Conservation (phyloP, 1,140 invertebrate genomes). For the Drosophila mayri region DNA sequence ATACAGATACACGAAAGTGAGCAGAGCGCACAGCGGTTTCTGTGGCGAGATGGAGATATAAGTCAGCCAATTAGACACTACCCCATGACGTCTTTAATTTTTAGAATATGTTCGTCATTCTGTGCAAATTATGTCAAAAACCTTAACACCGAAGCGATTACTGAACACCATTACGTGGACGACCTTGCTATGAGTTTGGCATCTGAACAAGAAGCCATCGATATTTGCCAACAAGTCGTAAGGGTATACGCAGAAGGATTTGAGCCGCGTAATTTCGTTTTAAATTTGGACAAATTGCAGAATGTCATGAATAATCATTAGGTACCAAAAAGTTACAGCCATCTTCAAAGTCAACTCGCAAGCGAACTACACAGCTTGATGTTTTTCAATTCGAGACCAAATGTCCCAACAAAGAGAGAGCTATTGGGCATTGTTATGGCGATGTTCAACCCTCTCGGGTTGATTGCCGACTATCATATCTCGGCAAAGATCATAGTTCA, state of each 20-base stretch:
- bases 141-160: too few species aligned
- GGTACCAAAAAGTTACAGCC: neutral
- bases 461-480: neutral
- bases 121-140: too few species aligned
- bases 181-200: conserved; percentile 16
- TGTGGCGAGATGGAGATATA: too few species aligned
- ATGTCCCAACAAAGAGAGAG: too few species aligned
- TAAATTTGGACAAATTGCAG: conserved; percentile 10
- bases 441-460: neutral
- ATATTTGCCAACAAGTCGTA: conserved; percentile 12
- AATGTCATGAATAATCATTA: conserved; percentile 5
- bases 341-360: neutral
- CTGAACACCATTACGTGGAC: conserved; percentile 2
- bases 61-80: too few species aligned
- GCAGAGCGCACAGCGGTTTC: too few species aligned
- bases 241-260: neutral
- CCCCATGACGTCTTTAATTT: too few species aligned
- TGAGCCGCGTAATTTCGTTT: conserved; percentile 3
- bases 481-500: neutral
- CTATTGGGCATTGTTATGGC: neutral
- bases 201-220: conserved; percentile 6
- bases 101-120: too few species aligned
- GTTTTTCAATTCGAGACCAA: too few species aligned
- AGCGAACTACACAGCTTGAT: too few species aligned
- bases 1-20: too few species aligned